A percentile compares a stretch with the other conserved stretches of the same genome.
Conservation (phyloP, 2,888 invertebrate genomes). For the Chloroclystis v-ata region DNA sequence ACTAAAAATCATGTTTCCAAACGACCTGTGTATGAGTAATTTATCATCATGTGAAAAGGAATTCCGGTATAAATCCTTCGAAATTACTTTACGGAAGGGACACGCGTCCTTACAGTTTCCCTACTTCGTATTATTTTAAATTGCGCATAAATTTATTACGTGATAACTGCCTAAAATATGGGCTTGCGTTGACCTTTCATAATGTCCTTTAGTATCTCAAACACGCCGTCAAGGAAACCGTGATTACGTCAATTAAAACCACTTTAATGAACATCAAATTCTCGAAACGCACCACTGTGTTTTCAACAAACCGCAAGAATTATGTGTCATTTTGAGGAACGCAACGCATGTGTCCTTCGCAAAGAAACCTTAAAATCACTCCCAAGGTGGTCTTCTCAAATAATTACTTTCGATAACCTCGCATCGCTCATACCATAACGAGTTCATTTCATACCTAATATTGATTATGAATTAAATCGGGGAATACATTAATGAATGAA, state of each 20-base stretch:
- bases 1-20: no score
- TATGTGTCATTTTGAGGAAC: slow-evolving; percentile 25
- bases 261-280: slow-evolving; percentile 25
- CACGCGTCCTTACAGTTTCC: slow-evolving; percentile 33
- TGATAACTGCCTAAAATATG: slow-evolving; percentile 26
- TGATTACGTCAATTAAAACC: slow-evolving; percentile 29
- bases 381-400: slow-evolving; percentile 52
- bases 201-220: slow-evolving; percentile 29
- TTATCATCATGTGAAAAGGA: neutral
- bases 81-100: slow-evolving; percentile 30
- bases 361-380: slow-evolving; percentile 56
- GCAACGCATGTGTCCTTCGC: slow-evolving; percentile 36
- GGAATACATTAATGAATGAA: slow-evolving; percentile 36
- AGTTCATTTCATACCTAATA: slow-evolving; percentile 29
- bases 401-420: slow-evolving; percentile 62
- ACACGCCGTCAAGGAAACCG: slow-evolving; percentile 26
- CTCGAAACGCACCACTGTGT: slow-evolving; percentile 30
- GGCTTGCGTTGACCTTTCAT: slow-evolving; percentile 24
- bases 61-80: slow-evolving; percentile 37
- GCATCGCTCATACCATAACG: slow-evolving; percentile 34
- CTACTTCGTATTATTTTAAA: slow-evolving; percentile 32
- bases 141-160: slow-evolving; percentile 21
- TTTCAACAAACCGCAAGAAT: slow-evolving; percentile 34
- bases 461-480: slow-evolving; percentile 38
- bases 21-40: no score